Evolutionary conservation across 2,113 vertebrate species (phyloP), one percentile per base, ranked within the genome.

Genomic region (Asarcornis scutulata): DNA sequence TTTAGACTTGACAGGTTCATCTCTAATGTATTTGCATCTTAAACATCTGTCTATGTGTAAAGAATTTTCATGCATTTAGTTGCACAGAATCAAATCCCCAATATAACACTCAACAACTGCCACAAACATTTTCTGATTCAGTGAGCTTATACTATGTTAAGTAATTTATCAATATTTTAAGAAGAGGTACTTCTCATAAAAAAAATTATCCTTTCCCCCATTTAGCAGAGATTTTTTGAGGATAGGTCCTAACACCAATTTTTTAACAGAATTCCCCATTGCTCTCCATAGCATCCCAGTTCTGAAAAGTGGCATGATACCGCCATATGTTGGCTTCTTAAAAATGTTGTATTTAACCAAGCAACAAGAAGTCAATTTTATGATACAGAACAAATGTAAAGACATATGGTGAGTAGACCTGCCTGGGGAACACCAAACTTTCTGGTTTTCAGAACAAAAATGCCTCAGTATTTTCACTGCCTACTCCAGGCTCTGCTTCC

Each of bases 361-460:
- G 93, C 86, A 96, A 93, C 58, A 90, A 92, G 83, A 93, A 95
- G 83, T 73, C 92, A 95, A n/a, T 92, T 95, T 76, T 92, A 91
- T 93, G 92, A 93, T 92, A 92, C 46, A 85, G 90, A 95, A 90
- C 69, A 96, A 95, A 91, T 95, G 80, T 95, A 97, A 96, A 97
- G 92, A 95, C 95, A 96, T 96, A 96, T 95, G 92, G 95, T 89
- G 91, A 96, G 36, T 89, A 97, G 96, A 96, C 83, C 83, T 96
- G 74, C 74, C 80, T 86, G 71, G 93, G 93, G 66, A 90, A 94
- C 81, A 96, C 90, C 96, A 91, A 92, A 93, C 40, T 95, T 93
- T 83, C 56, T 91, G 89, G 32, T 88, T 84, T 84, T 68, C 0
- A 0, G 94, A 95, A 86, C 36, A 96, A 95, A 96, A 95, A 91